Evolutionary conservation across 2,888 invertebrate species (phyloP).

Genomic region (Dicyrtoma fusca): DNA sequence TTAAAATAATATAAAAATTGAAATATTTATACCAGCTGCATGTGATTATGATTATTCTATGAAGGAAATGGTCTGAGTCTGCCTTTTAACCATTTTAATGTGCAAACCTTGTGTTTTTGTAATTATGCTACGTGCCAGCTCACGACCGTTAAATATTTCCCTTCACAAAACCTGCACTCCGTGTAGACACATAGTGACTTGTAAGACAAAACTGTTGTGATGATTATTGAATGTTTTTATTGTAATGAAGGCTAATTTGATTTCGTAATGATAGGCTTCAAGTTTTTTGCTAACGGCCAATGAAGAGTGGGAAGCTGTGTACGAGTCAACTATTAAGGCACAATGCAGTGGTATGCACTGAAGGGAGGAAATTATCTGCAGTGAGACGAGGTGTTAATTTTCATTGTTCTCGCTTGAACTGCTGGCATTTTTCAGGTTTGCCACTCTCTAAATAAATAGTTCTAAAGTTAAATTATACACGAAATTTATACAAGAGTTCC

Average conservation of each 20-base stretch:
- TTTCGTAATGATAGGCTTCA: constrained; percentile 27
- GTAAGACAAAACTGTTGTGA: constrained; percentile 8
- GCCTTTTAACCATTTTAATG: no score
- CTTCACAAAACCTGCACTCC: not conserved
- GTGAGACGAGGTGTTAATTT: constrained; percentile 27
- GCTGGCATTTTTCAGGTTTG: no score
- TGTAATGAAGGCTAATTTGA: constrained; percentile 30
- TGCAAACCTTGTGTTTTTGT: no score
- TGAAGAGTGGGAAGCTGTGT: not conserved
- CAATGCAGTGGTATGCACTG: not conserved
- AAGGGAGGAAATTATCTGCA: constrained; percentile 14
- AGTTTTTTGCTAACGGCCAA: constrained; percentile 20
- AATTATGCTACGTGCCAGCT: not conserved
- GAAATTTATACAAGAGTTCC: no score
- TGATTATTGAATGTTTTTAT: constrained; percentile 32
- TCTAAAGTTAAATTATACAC: no score
- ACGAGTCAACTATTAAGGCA: not conserved
- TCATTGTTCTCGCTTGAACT: constrained; percentile 10
- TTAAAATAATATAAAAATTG: no score
- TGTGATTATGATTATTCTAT: no score
- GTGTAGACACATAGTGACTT: not conserved
- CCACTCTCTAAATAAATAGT: no score
- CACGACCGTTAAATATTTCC: constrained; percentile 1
- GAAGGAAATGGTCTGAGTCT: no score
- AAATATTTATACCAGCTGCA: no score